These are phyloP conservation scores for Zophobas atratus DNA, from an alignment of 1,140 invertebrate genomes.

Conservation along the genomic window DNA sequence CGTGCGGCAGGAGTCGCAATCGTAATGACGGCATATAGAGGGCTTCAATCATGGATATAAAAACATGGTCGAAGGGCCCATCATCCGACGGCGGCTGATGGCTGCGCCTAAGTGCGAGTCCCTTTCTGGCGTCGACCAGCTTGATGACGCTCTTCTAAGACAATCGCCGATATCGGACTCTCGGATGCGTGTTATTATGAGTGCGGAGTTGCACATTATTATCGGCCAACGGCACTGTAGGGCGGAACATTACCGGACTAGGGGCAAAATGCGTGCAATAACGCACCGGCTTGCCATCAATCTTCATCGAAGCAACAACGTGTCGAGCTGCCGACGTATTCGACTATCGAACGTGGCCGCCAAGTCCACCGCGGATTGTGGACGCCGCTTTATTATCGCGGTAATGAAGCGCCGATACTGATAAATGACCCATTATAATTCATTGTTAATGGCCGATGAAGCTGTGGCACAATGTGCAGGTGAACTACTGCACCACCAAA, in stretches of 20 bases:
- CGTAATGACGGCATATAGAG: slow-evolving; percentile 25
- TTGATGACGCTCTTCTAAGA: slow-evolving; percentile 46
- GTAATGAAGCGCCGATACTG: slow-evolving; percentile 56
- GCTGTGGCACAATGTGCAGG: slow-evolving; percentile 40
- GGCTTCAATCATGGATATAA: slow-evolving; percentile 30
- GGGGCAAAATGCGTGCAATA: slow-evolving; percentile 45
- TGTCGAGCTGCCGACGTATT: slow-evolving; percentile 32
- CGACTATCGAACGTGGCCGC: slow-evolving; percentile 20
- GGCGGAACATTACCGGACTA: slow-evolving; percentile 22
- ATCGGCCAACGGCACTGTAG: slow-evolving; percentile 19
- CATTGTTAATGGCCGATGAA: slow-evolving; percentile 54
- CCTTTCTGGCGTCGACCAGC: slow-evolving; percentile 42
- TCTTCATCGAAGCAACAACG: slow-evolving; percentile 36
- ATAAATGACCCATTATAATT: slow-evolving; percentile 56
- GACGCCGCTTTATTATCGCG: slow-evolving; percentile 50
- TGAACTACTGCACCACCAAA: slow-evolving; percentile 25
- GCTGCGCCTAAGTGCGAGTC: slow-evolving; percentile 25
- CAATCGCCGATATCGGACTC: slow-evolving; percentile 43
- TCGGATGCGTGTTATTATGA: slow-evolving; percentile 24
- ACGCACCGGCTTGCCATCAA: slow-evolving; percentile 31
- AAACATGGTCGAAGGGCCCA: slow-evolving; percentile 45
- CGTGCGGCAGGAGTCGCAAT: slow-evolving; percentile 25
- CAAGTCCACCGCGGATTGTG: slow-evolving; percentile 45
- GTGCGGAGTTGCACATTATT: slow-evolving; percentile 40
- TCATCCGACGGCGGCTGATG: neutral